Evolutionary conservation across 2,888 invertebrate species (phyloP).

Genomic region (Hesperia comma): DNA sequence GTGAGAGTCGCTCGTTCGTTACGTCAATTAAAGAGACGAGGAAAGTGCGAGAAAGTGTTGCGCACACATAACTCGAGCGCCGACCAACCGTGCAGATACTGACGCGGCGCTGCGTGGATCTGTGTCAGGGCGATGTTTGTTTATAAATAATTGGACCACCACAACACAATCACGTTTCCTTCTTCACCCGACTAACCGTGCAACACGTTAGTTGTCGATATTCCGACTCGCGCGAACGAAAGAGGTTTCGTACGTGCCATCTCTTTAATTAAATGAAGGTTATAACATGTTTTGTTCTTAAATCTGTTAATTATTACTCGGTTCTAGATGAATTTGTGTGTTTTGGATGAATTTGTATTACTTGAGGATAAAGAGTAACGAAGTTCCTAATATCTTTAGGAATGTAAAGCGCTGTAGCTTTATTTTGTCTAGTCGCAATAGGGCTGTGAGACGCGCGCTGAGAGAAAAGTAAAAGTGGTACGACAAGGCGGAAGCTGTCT

Average conservation of each 20-base stretch:
- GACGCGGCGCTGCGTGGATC: conserved; percentile 49
- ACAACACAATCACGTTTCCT: conserved; percentile 56
- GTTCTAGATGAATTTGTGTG: background rate
- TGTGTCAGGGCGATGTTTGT: conserved; percentile 77
- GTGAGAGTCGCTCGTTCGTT: conserved; percentile 79
- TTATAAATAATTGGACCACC: conserved; percentile 68
- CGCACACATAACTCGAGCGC: conserved; percentile 67
- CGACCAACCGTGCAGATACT: conserved; percentile 49
- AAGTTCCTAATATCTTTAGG: no score
- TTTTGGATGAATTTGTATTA: no score
- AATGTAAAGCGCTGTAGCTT: no score
- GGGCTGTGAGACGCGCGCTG: conserved; percentile 48
- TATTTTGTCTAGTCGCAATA: background rate
- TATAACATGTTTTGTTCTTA: background rate
- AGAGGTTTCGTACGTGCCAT: conserved; percentile 22
- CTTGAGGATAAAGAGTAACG: no score
- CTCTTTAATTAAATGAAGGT: background rate
- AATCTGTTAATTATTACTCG: conserved; percentile 1
- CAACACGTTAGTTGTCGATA: conserved; percentile 14
- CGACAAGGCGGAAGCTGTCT: conserved; percentile 57
- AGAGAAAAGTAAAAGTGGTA: conserved; percentile 80
- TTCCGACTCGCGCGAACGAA: background rate
- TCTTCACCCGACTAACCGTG: conserved; percentile 8
- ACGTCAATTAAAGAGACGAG: conserved; percentile 80
- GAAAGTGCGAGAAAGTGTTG: conserved; percentile 81